Conservation (phyloP, 64 coral and sea anemone genomes). For the Orbicella faveolata region DNA sequence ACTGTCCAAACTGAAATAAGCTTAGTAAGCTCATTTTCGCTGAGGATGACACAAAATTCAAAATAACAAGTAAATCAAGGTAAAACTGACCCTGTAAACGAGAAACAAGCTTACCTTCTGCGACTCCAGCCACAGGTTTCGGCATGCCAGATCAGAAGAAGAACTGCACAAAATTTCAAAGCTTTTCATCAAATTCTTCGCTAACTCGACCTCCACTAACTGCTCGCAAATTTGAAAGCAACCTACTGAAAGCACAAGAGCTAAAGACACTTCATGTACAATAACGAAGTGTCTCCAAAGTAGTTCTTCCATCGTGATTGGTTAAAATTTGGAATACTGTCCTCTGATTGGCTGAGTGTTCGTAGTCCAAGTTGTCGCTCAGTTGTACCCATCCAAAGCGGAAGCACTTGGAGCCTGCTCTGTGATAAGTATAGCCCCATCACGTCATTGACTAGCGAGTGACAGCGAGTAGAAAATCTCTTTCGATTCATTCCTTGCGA, state of each 20-base stretch:
- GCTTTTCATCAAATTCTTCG: background rate
- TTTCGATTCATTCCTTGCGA: background rate
- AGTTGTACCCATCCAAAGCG: slow-evolving; percentile 25
- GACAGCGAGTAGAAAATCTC: background rate
- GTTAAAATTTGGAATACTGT: background rate
- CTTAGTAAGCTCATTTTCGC: background rate
- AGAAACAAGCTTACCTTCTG: background rate
- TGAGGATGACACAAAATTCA: background rate
- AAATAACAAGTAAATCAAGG: background rate
- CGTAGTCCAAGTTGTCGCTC: background rate
- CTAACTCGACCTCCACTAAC: no score
- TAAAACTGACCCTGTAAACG: background rate
- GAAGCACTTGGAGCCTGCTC: background rate
- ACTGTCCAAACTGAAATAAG: background rate
- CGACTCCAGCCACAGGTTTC: slow-evolving; percentile 10
- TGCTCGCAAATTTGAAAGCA: background rate
- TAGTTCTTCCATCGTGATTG: background rate
- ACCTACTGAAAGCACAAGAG: background rate
- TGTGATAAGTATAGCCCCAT: background rate
- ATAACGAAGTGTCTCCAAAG: background rate
- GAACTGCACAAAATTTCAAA: background rate
- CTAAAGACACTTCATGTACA: background rate
- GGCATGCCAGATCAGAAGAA: slow-evolving; percentile 1
- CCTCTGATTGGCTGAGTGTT: background rate
- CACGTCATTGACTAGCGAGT: background rate